phyloP scores from a whole-genome alignment of 1,140 invertebrate genomes.

The Oedothorax gibbosus region DNA sequence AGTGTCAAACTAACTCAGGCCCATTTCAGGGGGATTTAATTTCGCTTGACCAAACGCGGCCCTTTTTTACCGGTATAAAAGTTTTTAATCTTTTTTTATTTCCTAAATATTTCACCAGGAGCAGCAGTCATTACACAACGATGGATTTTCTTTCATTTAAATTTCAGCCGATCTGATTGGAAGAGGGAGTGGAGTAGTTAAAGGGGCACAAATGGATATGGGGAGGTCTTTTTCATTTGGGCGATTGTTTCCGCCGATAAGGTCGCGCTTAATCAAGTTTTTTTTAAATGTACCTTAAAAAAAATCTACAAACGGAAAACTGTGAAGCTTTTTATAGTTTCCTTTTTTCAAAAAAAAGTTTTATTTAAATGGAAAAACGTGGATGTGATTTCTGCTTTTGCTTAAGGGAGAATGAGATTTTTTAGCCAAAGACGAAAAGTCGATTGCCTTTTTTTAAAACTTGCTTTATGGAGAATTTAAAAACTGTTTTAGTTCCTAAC shows the following conservation, averaged over 20 bases:
- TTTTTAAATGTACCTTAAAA: too few relatives aligned
- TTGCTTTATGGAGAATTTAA: too few relatives aligned
- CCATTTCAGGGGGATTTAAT: conserved; percentile 23
- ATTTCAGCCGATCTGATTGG: conserved; percentile 15
- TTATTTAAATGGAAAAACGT: too few relatives aligned
- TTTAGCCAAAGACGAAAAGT: too few relatives aligned
- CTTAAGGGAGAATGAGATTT: too few relatives aligned
- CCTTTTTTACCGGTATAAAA: not conserved
- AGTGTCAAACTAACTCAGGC: too few relatives aligned
- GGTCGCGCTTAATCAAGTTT: conserved; percentile 4
- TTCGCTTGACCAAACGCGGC: conserved; percentile 22
- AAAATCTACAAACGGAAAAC: too few relatives aligned
- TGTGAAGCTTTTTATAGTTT: too few relatives aligned
- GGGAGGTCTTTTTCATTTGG: not conserved
- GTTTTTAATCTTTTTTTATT: conserved; percentile 7
- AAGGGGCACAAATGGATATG: conserved; percentile 13
- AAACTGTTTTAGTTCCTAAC: too few relatives aligned
- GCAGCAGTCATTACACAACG: conserved; percentile 15
- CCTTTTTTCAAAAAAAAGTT: too few relatives aligned
- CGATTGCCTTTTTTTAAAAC: too few relatives aligned
- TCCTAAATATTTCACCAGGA: not conserved
- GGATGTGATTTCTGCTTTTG: too few relatives aligned
- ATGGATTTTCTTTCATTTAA: conserved; percentile 30
- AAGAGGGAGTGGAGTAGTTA: conserved; percentile 19
- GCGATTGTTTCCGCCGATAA: conserved; percentile 9